phyloP scores from a whole-genome alignment of 2,888 invertebrate genomes.

The Rhamphomyia laevipes region DNA sequence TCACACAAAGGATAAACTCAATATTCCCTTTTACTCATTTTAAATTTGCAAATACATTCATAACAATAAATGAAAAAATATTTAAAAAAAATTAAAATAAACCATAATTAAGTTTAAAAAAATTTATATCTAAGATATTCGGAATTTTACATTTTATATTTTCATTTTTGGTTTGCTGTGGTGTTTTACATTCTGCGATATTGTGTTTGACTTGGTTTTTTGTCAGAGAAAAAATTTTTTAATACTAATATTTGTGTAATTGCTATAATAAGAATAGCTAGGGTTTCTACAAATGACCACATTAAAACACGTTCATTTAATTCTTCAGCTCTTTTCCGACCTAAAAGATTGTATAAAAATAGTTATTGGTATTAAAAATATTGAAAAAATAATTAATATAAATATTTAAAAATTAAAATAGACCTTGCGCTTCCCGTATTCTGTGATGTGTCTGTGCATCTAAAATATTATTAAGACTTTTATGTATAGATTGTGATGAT shows the following conservation, averaged over 20 bases:
- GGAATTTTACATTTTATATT: too few species aligned
- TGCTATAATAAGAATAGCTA: conserved; percentile 73
- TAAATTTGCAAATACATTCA: too few species aligned
- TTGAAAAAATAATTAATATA: background rate
- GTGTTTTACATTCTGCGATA: conserved; percentile 26
- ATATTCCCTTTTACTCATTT: too few species aligned
- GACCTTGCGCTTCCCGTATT: conserved; percentile 77
- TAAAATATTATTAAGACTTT: conserved; percentile 72
- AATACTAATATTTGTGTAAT: conserved; percentile 83
- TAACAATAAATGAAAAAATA: too few species aligned
- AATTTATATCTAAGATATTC: too few species aligned
- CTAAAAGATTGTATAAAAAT: conserved; percentile 13
- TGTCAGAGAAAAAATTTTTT: conserved; percentile 80
- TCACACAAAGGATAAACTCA: too few species aligned
- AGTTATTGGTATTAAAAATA: background rate
- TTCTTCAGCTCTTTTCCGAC: conserved; percentile 91
- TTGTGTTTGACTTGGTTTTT: conserved; percentile 42
- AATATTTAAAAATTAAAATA: background rate
- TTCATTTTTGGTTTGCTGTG: too few species aligned
- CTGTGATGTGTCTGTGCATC: conserved; percentile 98
- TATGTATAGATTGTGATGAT: conserved; percentile 81
- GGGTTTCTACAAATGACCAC: conserved; percentile 87
- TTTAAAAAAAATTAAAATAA: too few species aligned
- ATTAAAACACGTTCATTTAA: conserved; percentile 85
- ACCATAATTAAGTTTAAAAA: too few species aligned